Conservation (phyloP, 2,888 invertebrate species). For the Trichacis sp. region DNA sequence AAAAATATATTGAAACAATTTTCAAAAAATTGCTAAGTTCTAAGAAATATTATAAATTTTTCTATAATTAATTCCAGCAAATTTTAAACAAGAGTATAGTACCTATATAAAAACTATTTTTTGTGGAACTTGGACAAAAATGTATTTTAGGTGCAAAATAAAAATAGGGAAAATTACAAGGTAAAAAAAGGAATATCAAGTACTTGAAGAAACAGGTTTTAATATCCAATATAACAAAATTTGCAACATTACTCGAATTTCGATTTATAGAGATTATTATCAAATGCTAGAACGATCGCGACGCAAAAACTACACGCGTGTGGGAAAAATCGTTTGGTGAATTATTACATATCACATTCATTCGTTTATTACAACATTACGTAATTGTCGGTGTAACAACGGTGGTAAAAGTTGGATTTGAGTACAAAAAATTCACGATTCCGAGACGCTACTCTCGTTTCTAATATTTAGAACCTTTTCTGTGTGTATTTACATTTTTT, state of each 20-base stretch:
- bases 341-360: neutral
- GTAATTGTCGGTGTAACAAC: neutral
- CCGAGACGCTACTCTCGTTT: neutral
- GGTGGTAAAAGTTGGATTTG: neutral
- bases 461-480: neutral
- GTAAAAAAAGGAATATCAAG: neutral
- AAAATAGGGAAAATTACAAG: too few relatives aligned
- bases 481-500: too few relatives aligned
- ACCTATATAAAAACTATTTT: neutral
- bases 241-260: neutral
- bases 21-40: too few relatives aligned
- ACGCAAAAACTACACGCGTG: neutral
- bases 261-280: neutral
- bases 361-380: neutral
- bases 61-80: too few relatives aligned
- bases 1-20: too few relatives aligned
- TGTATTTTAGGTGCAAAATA: too few relatives aligned
- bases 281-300: neutral
- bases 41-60: too few relatives aligned
- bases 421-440: neutral
- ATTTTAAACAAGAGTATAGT: too few relatives aligned
- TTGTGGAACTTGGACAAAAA: too few relatives aligned
- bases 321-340: neutral
- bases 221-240: constrained; percentile 3
- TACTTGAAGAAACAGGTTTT: neutral